A percentile compares a stretch with the other conserved stretches of the same genome.
Conservation (phyloP, 2,888 invertebrate species). For the Noctuana brunneofusca region DNA sequence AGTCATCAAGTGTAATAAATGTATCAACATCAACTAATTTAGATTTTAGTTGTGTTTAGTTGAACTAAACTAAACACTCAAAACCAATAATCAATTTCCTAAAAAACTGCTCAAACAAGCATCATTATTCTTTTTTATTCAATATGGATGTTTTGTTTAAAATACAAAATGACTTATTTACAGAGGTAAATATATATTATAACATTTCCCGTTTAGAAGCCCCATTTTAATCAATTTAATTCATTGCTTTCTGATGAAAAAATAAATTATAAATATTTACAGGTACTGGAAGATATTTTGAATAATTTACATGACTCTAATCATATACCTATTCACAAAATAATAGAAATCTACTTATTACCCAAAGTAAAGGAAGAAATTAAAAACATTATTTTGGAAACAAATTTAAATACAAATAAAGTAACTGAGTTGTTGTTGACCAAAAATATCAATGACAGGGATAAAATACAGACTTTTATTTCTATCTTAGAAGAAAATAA, state of each 20-base stretch:
- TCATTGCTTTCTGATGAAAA: not conserved
- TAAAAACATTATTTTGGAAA: conserved; percentile 13
- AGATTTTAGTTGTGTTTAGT: no score
- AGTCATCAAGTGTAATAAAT: no score
- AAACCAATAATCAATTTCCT: no score
- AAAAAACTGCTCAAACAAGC: no score
- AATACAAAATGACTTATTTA: not conserved
- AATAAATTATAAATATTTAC: not conserved
- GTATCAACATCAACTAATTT: no score
- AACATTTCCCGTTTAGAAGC: no score
- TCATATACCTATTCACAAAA: not conserved
- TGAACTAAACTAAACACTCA: no score
- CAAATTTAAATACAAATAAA: conserved; percentile 16
- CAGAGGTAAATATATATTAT: not conserved
- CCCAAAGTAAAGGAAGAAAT: conserved; percentile 11
- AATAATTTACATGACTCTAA: conserved; percentile 16
- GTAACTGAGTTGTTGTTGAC: not conserved
- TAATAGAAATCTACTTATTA: not conserved
- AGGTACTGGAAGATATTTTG: conserved; percentile 25
- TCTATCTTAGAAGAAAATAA: conserved; percentile 39
- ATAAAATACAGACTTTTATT: conserved; percentile 1
- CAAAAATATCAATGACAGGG: not conserved
- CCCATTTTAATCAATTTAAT: not conserved
- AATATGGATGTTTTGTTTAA: conserved; percentile 4
- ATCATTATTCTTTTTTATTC: no score